Evolutionary conservation across 2,888 invertebrate genomes (phyloP), one percentile per base, ranked within the genome.

Genomic region (Drosophila borealis): DNA sequence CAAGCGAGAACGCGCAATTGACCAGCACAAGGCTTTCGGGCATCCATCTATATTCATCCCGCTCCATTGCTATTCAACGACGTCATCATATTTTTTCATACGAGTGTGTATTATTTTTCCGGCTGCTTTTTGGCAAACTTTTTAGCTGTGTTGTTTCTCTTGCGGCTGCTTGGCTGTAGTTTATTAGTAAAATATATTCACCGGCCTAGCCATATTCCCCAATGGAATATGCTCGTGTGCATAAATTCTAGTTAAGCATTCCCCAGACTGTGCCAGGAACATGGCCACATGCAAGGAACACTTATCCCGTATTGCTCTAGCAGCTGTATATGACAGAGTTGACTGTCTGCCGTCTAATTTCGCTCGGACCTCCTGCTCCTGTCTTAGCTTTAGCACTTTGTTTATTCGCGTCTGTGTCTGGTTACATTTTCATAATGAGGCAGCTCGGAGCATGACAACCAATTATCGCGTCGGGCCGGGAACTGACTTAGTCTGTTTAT

Each of bases 371-470:
- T 48, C 14, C 48, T 25, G 3, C 33, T 54, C 11, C 41, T 39
- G 46, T 2, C 33, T 33, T 34, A 36, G 17, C 17, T 33, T n/a
- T 14, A 60, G 62, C 74, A 60, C 67, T 74, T 61, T 63, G 53
- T 33, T 57, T 42, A 49, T 56, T 74, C 55, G 61, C 49, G 55
- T 61, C 59, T 62, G 55, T 54, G 64, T 59, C 78, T 64, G 69
- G 71, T 74, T 78, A 75, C 89, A 89, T 87, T 89, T 87, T 89
- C 84, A 70, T 89, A 87, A 84, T 84, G 85, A 80, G 87, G 68
- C 49, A 36, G 45, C 54, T 55, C 41, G 45, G 72, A 42, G 56
- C 25, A 17, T 25, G 64, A 53, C 33, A 55, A 29, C 45, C 82
- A 75, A 57, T 50, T 65, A 29, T 39, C 13, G 29, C 50, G 48